These are phyloP conservation scores for Onchidella celtica DNA, from an alignment of 2,888 invertebrate genomes.

Conservation along the genomic window DNA sequence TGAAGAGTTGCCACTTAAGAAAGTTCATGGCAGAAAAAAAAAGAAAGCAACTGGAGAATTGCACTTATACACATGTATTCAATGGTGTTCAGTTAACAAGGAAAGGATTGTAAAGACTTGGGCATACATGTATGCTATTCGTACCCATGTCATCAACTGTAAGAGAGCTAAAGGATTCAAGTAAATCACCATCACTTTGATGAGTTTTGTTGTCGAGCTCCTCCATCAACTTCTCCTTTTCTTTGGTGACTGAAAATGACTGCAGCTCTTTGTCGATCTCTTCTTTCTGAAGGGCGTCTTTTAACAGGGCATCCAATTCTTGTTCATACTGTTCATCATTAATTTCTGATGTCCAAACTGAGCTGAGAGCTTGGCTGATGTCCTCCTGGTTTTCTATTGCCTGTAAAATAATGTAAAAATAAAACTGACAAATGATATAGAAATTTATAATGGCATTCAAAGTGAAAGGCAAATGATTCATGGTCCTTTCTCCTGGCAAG, in stretches of 20 bases:
- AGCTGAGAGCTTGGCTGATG: conserved; percentile 42
- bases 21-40: no score
- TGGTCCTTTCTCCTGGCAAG: no score
- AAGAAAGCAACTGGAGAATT: no score
- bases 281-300: neutral
- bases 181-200: neutral
- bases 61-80: no score
- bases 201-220: neutral
- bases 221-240: neutral
- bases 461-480: no score
- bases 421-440: neutral
- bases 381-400: conserved; percentile 54
- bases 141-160: neutral
- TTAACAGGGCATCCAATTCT: neutral
- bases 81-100: no score
- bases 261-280: neutral
- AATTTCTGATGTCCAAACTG: neutral
- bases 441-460: no score
- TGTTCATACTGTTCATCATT: conserved; percentile 4
- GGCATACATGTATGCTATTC: no score
- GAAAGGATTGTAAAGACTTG: no score
- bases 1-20: no score
- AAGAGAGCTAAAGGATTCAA: conserved; percentile 3
- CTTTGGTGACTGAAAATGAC: neutral
- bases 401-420: conserved; percentile 28